Conservation (phyloP, 2,113 vertebrate species). For the Sterna hirundo region DNA sequence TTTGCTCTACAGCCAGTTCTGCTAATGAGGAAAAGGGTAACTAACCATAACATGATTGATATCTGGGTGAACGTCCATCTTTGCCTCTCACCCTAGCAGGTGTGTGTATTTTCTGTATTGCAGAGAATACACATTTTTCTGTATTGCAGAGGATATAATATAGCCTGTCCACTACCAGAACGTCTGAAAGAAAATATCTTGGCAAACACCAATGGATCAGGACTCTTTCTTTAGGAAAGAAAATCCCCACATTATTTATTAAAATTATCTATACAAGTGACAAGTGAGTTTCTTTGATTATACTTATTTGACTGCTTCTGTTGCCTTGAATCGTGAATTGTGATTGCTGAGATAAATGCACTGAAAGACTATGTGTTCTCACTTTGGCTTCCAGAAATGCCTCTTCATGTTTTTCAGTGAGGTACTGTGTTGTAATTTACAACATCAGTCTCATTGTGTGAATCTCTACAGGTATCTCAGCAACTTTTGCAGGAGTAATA, state of each 20-base stretch:
- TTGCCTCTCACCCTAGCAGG: background rate
- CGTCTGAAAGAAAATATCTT: background rate
- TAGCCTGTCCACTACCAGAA: background rate
- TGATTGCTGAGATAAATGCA: background rate
- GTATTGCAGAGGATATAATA: background rate
- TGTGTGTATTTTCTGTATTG: background rate
- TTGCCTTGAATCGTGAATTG: background rate
- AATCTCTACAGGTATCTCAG: background rate
- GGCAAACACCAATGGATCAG: background rate
- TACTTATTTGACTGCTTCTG: background rate
- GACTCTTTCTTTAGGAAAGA: background rate
- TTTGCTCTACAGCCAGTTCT: constrained; percentile 13
- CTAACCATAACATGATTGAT: constrained; percentile 44
- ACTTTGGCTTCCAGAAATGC: background rate
- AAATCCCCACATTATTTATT: background rate
- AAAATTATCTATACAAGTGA: background rate
- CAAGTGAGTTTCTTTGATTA: background rate
- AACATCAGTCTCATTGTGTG: background rate
- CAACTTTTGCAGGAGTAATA: background rate
- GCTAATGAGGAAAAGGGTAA: constrained; percentile 38
- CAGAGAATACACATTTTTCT: background rate
- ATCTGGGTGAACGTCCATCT: constrained; percentile 1
- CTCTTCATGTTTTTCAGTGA: background rate
- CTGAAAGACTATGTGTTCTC: background rate
- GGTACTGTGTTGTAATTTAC: constrained; percentile 4